A percentile compares a stretch with the other conserved stretches of the same genome.
Evolutionary conservation across 2,888 invertebrate species (phyloP).

Genomic region (Idaea aversata): DNA sequence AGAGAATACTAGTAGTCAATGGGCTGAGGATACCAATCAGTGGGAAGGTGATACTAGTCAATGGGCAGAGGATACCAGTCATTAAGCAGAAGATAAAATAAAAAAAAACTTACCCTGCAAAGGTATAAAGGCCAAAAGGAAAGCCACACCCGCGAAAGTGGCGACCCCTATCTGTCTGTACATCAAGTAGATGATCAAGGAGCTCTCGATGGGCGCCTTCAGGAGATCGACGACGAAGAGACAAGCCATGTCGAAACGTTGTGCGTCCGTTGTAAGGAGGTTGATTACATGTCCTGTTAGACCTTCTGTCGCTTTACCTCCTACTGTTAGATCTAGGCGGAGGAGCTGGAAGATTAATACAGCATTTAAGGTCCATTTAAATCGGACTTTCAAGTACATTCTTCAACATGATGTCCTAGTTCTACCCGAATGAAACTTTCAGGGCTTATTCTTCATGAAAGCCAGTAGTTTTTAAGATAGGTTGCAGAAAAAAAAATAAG

Average conservation of each 20-base stretch:
- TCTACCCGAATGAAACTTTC: too few species aligned
- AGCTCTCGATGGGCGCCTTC: conserved; percentile 89
- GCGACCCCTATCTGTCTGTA: conserved; percentile 81
- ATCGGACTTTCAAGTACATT: too few species aligned
- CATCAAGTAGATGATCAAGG: conserved; percentile 87
- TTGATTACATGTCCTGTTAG: conserved; percentile 85
- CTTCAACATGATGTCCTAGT: too few species aligned
- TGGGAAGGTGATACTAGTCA: too few species aligned
- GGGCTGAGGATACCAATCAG: too few species aligned
- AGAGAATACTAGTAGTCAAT: too few species aligned
- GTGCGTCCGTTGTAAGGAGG: conserved; percentile 92
- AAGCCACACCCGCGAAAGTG: conserved; percentile 80
- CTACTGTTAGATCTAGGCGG: conserved; percentile 84
- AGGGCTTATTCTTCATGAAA: too few species aligned
- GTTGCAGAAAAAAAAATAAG: too few species aligned
- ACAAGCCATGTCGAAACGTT: conserved; percentile 90
- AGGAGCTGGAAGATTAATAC: conserved; percentile 79
- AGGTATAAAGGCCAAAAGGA: conserved; percentile 81
- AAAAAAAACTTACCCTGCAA: conserved; percentile 73
- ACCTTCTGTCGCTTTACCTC: conserved; percentile 80
- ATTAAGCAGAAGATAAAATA: not conserved
- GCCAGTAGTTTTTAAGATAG: too few species aligned
- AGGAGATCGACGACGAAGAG: conserved; percentile 91
- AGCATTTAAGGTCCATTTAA: too few species aligned
- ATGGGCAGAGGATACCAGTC: too few species aligned